A percentile compares a stretch with the other conserved stretches of the same genome.
phyloP scores from a whole-genome alignment of 2,888 invertebrate genomes.

The Lepidochrysops patricia region DNA sequence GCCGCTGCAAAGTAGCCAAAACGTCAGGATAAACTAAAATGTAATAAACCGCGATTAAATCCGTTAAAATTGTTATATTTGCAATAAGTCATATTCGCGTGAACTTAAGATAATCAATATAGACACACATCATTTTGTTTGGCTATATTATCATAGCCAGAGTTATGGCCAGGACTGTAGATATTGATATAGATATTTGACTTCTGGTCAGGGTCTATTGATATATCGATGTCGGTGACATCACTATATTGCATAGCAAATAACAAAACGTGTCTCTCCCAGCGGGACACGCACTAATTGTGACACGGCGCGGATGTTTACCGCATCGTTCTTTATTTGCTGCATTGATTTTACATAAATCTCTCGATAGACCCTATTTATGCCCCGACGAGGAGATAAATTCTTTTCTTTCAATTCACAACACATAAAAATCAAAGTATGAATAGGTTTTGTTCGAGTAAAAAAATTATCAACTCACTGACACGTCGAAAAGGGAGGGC shows the following conservation, averaged over 20 bases:
- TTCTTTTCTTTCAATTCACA: constrained; percentile 11
- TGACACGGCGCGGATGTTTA: constrained; percentile 39
- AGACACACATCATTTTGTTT: no score
- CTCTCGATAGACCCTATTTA: constrained; percentile 15
- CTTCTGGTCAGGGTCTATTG: neutral
- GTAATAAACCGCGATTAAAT: no score
- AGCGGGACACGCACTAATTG: constrained; percentile 41
- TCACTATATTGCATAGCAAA: constrained; percentile 28
- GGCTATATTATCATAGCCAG: no score
- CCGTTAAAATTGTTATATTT: no score
- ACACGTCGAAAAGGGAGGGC: constrained; percentile 4
- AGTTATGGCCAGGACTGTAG: no score
- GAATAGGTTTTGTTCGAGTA: constrained; percentile 9
- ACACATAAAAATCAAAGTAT: constrained; percentile 11
- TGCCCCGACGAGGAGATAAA: constrained; percentile 13
- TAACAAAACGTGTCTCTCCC: constrained; percentile 32
- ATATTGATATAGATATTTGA: neutral
- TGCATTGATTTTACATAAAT: constrained; percentile 39
- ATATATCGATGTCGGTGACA: neutral
- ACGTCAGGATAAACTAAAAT: no score
- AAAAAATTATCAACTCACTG: constrained; percentile 10
- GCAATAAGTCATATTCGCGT: no score
- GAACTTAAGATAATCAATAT: no score
- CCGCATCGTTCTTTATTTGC: constrained; percentile 38
- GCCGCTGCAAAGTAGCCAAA: no score